These are phyloP conservation scores for Syrrhaptes paradoxus DNA, from an alignment of 2,113 vertebrate species.

Conservation along the genomic window DNA sequence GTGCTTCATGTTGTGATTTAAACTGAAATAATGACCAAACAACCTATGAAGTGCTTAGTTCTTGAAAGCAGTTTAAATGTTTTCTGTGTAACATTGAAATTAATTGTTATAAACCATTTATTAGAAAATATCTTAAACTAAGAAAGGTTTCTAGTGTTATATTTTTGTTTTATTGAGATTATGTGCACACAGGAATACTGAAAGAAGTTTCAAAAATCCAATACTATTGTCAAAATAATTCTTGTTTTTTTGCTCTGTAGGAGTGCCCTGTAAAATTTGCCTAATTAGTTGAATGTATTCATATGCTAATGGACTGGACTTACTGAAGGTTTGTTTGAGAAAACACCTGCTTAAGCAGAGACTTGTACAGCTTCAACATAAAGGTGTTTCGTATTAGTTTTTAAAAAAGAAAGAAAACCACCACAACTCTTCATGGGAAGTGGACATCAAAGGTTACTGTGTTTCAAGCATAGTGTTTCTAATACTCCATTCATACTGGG, in stretches of 20 bases:
- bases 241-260: background rate
- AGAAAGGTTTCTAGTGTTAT: background rate
- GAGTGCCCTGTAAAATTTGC: background rate
- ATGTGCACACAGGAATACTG: background rate
- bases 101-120: background rate
- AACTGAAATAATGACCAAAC: background rate
- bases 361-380: constrained; percentile 4
- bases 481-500: background rate
- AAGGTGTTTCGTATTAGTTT: background rate
- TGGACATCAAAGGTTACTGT: background rate
- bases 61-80: background rate
- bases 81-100: background rate
- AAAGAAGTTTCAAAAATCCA: background rate
- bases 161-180: background rate
- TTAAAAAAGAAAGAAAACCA: background rate
- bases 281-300: constrained; percentile 1
- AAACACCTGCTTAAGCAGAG: constrained; percentile 19
- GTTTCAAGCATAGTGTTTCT: background rate
- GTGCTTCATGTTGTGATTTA: background rate
- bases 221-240: constrained; percentile 15
- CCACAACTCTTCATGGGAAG: background rate
- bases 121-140: background rate
- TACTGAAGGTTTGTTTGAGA: constrained; percentile 40
- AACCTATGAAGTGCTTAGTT: background rate
- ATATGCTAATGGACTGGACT: constrained; percentile 34